Percentiles rank a stretch among this genome's conserved stretches.
These are phyloP conservation scores for Sceloporus tristichus DNA, from an alignment of 2,113 vertebrate species.

Conservation along the genomic window DNA sequence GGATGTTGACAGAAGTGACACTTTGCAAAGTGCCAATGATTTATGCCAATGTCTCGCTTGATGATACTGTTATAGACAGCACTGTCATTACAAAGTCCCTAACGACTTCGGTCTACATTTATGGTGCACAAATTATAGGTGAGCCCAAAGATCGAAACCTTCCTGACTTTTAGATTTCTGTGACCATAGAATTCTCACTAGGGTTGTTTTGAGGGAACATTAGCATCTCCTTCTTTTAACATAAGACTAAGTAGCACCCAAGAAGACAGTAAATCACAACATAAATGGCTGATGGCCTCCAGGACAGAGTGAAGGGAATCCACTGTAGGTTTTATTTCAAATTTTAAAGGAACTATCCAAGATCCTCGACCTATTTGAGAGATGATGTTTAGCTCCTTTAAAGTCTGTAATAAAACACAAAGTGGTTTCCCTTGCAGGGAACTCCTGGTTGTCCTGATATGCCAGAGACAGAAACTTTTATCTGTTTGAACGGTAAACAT, in stretches of 20 bases:
- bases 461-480: neutral
- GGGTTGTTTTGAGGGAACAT: conserved; percentile 51
- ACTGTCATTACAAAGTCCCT: conserved; percentile 93
- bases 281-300: neutral
- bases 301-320: no score
- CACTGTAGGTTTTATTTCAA: no score
- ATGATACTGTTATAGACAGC: conserved; percentile 95
- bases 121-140: conserved; percentile 94
- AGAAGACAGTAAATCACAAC: conserved; percentile 25
- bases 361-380: no score
- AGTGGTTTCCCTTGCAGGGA: neutral
- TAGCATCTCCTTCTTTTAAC: conserved; percentile 38
- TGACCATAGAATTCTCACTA: conserved; percentile 76
- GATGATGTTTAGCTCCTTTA: no score
- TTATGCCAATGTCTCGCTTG: conserved; percentile 93
- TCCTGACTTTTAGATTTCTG: conserved; percentile 82
- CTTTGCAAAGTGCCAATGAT: conserved; percentile 93
- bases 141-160: conserved; percentile 85
- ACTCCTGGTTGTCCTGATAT: neutral
- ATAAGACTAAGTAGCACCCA: neutral
- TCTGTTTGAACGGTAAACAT: neutral
- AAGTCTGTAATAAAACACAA: no score
- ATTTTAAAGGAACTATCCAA: neutral
- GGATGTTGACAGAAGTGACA: conserved; percentile 96
- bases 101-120: conserved; percentile 82